Conservation (phyloP, 2,113 vertebrate genomes). For the Oxygymnocypris stewartii region DNA sequence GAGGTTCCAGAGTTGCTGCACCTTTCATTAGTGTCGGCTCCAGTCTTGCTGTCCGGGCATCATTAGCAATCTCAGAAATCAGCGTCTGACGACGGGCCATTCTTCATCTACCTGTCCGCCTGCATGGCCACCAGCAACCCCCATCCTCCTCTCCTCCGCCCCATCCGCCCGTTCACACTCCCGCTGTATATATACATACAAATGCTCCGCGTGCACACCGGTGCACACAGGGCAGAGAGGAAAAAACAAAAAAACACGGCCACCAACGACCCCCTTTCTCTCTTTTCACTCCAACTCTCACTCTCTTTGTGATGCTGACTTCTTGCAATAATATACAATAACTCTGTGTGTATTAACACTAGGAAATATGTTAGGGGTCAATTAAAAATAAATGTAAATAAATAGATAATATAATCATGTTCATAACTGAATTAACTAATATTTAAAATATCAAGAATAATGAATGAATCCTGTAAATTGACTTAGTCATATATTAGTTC, state of each 20-base stretch:
- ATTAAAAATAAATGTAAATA: background rate
- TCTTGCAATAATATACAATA: background rate
- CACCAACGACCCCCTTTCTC: constrained; percentile 28
- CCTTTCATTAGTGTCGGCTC: constrained; percentile 73
- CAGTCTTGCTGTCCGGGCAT: constrained; percentile 67
- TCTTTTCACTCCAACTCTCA: background rate
- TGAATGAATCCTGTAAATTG: background rate
- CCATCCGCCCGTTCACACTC: constrained; percentile 14
- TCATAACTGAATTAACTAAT: background rate
- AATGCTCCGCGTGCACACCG: constrained; percentile 23
- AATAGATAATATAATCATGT: background rate
- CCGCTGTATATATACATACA: constrained; percentile 57
- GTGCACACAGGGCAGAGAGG: background rate
- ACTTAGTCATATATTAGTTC: background rate
- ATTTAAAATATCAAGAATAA: background rate
- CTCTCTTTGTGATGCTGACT: constrained; percentile 15
- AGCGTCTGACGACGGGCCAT: constrained; percentile 65
- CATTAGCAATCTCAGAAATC: constrained; percentile 73
- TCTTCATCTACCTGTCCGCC: constrained; percentile 71
- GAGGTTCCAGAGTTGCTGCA: constrained; percentile 69
- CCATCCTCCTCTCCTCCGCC: constrained; percentile 27
- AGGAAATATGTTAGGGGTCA: background rate
- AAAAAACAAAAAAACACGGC: background rate
- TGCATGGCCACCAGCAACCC: constrained; percentile 57
- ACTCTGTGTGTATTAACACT: background rate